phyloP scores from a whole-genome alignment of 2,113 vertebrate species.

The Vidua chalybeata region DNA sequence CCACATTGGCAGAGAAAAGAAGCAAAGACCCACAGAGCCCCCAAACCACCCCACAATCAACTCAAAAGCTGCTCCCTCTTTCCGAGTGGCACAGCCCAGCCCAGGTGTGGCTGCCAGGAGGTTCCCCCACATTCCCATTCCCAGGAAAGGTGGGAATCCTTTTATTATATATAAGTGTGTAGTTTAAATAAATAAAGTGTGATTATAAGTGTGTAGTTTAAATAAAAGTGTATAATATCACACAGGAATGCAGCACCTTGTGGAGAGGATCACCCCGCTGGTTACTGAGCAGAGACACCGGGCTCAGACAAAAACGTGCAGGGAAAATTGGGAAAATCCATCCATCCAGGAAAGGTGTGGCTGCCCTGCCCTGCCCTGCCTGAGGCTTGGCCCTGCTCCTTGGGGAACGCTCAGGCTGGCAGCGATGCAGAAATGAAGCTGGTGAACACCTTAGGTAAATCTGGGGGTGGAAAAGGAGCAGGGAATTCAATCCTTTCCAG shows the following conservation, averaged over 20 bases:
- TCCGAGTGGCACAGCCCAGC: not conserved
- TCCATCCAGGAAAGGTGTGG: not conserved
- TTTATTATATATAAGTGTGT: not conserved
- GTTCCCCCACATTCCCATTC: not conserved
- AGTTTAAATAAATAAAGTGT: too few species aligned
- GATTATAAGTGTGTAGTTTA: too few species aligned
- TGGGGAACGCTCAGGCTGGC: accelerated
- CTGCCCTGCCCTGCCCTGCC: not conserved
- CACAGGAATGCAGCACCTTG: not conserved
- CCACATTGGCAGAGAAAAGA: too few species aligned
- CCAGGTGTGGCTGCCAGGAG: not conserved
- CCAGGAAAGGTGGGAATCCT: not conserved
- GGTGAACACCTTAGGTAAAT: not conserved
- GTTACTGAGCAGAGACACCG: not conserved
- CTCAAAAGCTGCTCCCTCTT: not conserved
- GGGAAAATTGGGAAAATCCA: not conserved
- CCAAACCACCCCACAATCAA: not conserved
- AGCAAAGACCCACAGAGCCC: not conserved
- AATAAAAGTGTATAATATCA: too few species aligned
- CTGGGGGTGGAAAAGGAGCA: not conserved
- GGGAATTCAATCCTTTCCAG: not conserved
- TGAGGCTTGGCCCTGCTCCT: not conserved
- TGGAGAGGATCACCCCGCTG: not conserved
- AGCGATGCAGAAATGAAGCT: not conserved
- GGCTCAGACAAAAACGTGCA: not conserved